Base-by-base conservation (phyloP, 2,797 vertebrate genomes). In the Heterohyrax brucei region DNA sequence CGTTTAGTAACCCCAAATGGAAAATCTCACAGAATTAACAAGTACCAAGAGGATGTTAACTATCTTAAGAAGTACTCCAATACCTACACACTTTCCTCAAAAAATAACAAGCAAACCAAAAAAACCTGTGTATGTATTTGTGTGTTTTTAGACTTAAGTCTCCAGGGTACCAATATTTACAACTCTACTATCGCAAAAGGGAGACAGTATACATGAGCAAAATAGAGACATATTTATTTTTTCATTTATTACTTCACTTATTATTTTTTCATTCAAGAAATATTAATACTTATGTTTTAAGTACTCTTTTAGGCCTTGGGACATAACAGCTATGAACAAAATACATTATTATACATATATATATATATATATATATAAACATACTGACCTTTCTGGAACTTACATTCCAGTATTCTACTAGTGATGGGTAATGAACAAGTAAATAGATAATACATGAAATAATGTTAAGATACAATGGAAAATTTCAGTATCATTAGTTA, bases 1-100 rank as follows among this genome's bases (percentile, higher is more conserved):
- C 8, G 33, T 78, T 66, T 72, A 80, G 62, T n/a, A 12, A 48
- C 53, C 62, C 62, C 22, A 84, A 64, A 30, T 70, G 5, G 56
- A 85, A 94, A 94, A 87, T 39, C 30, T 76, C 56, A 81, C 62
- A 78, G 30, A 91, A 90, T 44, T 59, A 70, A 3, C 80, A 85
- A 88, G 26, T 83, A 48, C 46, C 50, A 59, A 75, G n/a, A 72
- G 14, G 10, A 39, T 46, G 59, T 44, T 10, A 4, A 87, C 48
- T 16, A 7, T 39, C 48, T 62, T 24, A 72, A 62, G n/a, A 97
- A 30, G 16, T 24, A 77, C 16, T 7, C 8, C 33, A 94, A 79
- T 3, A 76, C 18, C 86, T 64, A 81, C 1, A 78, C 26, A 79
- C 59, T 84, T 88, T 92, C 81, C 46, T 46, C 56, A 64, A 81